Base-by-base conservation (phyloP, 1,140 invertebrate genomes). In the Colletes gigas region DNA sequence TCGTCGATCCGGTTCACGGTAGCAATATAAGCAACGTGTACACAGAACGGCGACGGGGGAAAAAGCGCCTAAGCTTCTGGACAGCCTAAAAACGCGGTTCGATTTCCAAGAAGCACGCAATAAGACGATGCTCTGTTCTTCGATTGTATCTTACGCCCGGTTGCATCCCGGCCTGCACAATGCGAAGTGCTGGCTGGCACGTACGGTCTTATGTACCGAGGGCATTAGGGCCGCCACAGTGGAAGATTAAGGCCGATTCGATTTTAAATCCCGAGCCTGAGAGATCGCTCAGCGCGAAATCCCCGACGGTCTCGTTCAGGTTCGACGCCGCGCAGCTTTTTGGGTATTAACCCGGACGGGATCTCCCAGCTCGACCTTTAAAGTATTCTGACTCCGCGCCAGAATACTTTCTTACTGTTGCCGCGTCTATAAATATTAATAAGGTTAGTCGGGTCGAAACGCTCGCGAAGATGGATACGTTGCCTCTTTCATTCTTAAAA, bases 51-150 rank as follows among this genome's bases (percentile, higher is more conserved):
- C 47, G 50, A 50, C 47, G 10, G 54, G 54, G 21, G 21, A 30
- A 55, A 44, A 54, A 44, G 47, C 66, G 66, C 30, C 30, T 76
- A 66, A 41, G 75, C 47, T 62, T 9, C 21, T 72, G 73, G 59
- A 63, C 21, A 52, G 76, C 14, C 47, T 47, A 70, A 78, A 78
- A 88, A 86, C 75, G 63, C 71, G 15, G 59, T 82, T 86, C 81
- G 66, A 84, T 88, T 74, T 62, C 78, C 39, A 21, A 21, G 19
- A 76, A 71, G 79, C 65, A 77, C 55, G 72, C 82, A 88, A 88
- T 88, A 88, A 86, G 77, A 78, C 78, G 79, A 82, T 83, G 54
- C 70, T 15, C 19, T 72, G 54, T 70, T 39, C 80, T 66, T 71
- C 76, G 78, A 88, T 88, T 88, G 83, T 83, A 66, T 39, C 75